phyloP scores from a whole-genome alignment of 1,140 invertebrate genomes.

The Trichonephila clavipes region DNA sequence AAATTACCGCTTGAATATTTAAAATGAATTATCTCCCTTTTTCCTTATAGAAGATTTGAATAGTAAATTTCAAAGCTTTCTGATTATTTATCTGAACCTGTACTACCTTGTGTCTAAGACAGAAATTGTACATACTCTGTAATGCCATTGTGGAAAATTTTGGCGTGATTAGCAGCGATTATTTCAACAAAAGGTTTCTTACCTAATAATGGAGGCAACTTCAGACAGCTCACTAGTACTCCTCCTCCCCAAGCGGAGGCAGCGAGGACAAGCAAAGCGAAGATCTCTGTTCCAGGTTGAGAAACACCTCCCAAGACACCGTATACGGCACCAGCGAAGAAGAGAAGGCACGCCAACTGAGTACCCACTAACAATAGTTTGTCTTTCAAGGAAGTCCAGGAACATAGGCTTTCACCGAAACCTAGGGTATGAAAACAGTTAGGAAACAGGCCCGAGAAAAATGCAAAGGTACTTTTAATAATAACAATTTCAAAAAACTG shows the following conservation, averaged over 20 bases:
- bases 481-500: no score
- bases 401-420: background rate
- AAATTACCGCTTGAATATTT: no score
- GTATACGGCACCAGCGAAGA: background rate
- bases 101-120: no score
- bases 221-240: conserved; percentile 84
- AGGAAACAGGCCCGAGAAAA: no score
- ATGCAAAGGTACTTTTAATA: no score
- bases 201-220: conserved; percentile 41
- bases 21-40: no score
- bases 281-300: conserved; percentile 87
- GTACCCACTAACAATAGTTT: background rate
- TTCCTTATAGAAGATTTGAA: no score
- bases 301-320: conserved; percentile 14
- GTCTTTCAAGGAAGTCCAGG: background rate
- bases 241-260: conserved; percentile 88
- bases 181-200: background rate
- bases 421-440: background rate
- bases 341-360: background rate
- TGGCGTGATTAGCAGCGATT: background rate
- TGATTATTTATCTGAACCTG: no score
- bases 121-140: no score
- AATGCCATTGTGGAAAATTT: no score
- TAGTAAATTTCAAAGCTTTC: no score
- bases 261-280: conserved; percentile 86